phyloP scores from a whole-genome alignment of 2,888 invertebrate genomes.

The Chalcosyrphus nemorum region DNA sequence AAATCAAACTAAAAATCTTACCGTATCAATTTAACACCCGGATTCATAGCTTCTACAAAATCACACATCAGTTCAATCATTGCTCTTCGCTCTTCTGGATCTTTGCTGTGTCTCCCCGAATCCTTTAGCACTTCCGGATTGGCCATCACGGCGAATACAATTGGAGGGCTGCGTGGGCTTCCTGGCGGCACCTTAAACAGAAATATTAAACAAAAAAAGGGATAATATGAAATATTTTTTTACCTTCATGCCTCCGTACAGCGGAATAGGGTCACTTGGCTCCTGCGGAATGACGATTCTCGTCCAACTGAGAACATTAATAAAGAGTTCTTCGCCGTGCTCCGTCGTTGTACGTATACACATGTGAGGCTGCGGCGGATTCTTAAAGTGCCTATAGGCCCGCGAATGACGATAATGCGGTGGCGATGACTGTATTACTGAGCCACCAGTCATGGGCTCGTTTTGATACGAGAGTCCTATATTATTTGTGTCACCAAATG shows the following conservation, averaged over 20 bases:
- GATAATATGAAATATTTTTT: no score
- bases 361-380: conserved; percentile 90
- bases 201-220: conserved; percentile 2
- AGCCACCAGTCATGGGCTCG: conserved; percentile 42
- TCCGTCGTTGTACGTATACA: conserved; percentile 86
- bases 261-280: conserved; percentile 86
- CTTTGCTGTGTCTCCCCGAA: conserved; percentile 87
- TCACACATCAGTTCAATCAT: conserved; percentile 87
- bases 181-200: conserved; percentile 84
- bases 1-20: conserved; percentile 74
- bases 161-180: conserved; percentile 85
- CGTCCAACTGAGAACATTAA: conserved; percentile 89
- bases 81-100: conserved; percentile 86
- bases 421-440: conserved; percentile 81
- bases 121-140: conserved; percentile 87
- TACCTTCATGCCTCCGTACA: conserved; percentile 90
- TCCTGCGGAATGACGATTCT: conserved; percentile 87
- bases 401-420: conserved; percentile 85
- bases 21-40: conserved; percentile 85
- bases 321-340: conserved; percentile 83
- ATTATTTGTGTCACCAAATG: conserved; percentile 31
- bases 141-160: conserved; percentile 89
- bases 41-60: conserved; percentile 89
- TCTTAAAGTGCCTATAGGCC: conserved; percentile 87
- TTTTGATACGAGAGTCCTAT: conserved; percentile 56